phyloP scores from a whole-genome alignment of 30 jellyfish, hydroid and myxozoan species.

The Hydractinia symbiolongicarpus region DNA sequence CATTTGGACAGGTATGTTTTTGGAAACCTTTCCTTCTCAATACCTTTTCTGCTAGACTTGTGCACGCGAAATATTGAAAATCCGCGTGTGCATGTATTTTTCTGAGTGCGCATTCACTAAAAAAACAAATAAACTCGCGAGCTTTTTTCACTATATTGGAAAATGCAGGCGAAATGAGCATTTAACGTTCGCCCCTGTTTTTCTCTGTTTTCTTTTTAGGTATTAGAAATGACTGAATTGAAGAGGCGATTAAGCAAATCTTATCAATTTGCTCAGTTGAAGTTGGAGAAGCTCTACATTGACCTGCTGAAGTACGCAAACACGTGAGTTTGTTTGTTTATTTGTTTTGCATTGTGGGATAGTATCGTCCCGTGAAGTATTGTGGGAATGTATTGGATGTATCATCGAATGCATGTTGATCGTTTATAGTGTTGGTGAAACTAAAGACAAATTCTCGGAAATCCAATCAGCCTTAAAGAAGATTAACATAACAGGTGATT shows the following conservation, averaged over 20 bases:
- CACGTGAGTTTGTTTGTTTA: constrained; percentile 28
- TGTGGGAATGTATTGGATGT: too few relatives aligned
- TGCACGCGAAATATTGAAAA: not conserved
- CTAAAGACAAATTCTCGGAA: not conserved
- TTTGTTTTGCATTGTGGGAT: too few relatives aligned
- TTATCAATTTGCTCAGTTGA: constrained; percentile 38
- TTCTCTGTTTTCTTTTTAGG: constrained; percentile 23
- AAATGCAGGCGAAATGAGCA: too few relatives aligned
- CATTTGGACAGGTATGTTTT: constrained; percentile 69
- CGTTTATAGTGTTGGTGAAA: not conserved
- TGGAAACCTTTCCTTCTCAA: too few relatives aligned
- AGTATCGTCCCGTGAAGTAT: too few relatives aligned
- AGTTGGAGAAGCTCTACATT: constrained; percentile 41
- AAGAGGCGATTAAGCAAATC: constrained; percentile 55
- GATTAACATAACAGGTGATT: constrained; percentile 5
- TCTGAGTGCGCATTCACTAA: not conserved
- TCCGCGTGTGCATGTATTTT: not conserved
- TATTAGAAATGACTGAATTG: constrained; percentile 60
- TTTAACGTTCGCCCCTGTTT: too few relatives aligned
- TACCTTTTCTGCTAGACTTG: too few relatives aligned
- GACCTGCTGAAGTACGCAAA: constrained; percentile 46
- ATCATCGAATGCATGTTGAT: too few relatives aligned
- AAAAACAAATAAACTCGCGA: too few relatives aligned
- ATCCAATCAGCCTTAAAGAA: not conserved
- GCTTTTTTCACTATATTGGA: too few relatives aligned